Evolutionary conservation across 1,140 invertebrate genomes (phyloP).

Genomic region (Scaptomyza montana): DNA sequence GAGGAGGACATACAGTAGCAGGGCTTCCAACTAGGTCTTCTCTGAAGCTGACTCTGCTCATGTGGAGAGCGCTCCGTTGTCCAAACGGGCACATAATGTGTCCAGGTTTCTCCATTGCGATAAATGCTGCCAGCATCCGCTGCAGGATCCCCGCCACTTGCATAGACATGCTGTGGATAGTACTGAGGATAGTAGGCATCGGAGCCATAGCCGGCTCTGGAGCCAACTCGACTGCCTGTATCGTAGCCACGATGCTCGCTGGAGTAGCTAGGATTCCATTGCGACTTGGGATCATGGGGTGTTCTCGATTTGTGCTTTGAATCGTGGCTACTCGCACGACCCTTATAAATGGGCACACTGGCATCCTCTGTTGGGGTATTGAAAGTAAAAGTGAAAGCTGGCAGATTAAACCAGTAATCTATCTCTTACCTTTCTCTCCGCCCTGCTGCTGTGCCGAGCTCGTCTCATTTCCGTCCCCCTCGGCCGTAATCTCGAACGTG

Average conservation of each 20-base stretch:
- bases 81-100: slow-evolving; percentile 78
- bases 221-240: slow-evolving; percentile 26
- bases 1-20: slow-evolving; percentile 77
- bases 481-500: slow-evolving; percentile 82
- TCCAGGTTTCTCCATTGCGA: slow-evolving; percentile 71
- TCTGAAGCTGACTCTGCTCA: slow-evolving; percentile 60
- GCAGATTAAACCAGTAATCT: neutral
- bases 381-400: slow-evolving; percentile 25
- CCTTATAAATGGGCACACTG: slow-evolving; percentile 81
- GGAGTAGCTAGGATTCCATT: slow-evolving; percentile 77
- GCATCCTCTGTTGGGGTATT: slow-evolving; percentile 63
- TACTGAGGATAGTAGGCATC: slow-evolving; percentile 62
- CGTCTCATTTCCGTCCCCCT: slow-evolving; percentile 77
- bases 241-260: slow-evolving; percentile 60
- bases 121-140: slow-evolving; percentile 49
- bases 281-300: slow-evolving; percentile 70
- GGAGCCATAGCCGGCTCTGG: slow-evolving; percentile 17
- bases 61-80: slow-evolving; percentile 74
- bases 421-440: slow-evolving; percentile 72
- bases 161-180: slow-evolving; percentile 66
- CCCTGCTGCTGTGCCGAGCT: slow-evolving; percentile 70
- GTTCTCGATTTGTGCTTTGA: slow-evolving; percentile 61
- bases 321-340: slow-evolving; percentile 58
- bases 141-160: slow-evolving; percentile 19
- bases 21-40: slow-evolving; percentile 74